phyloP scores from a whole-genome alignment of 2,113 vertebrate species.

The Atherinomorus stipes region DNA sequence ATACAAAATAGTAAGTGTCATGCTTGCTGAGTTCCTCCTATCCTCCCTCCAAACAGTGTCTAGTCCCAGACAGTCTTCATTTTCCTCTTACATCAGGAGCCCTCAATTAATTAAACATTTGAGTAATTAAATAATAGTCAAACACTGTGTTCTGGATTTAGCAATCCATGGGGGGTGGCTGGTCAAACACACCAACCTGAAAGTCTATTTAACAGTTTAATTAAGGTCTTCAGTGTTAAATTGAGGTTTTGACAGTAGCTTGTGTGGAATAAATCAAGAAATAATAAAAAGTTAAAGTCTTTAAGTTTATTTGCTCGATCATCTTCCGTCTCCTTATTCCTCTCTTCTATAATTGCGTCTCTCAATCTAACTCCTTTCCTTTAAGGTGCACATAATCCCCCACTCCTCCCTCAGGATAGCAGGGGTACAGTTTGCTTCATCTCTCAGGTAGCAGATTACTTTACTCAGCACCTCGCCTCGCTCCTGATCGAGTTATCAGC shows the following conservation, averaged over 20 bases:
- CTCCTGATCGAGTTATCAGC: slow-evolving; percentile 48
- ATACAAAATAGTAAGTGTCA: slow-evolving; percentile 8
- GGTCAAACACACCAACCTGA: slow-evolving; percentile 48
- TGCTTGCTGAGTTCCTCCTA: slow-evolving; percentile 4
- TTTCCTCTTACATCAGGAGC: slow-evolving; percentile 3
- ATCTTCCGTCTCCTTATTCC: not conserved
- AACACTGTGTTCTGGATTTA: slow-evolving; percentile 54
- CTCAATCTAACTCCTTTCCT: not conserved
- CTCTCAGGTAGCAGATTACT: slow-evolving; percentile 45
- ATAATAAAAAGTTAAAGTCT: not conserved
- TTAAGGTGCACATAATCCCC: not conserved
- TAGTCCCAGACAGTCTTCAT: slow-evolving; percentile 18
- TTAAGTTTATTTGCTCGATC: not conserved
- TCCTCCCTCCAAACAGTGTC: slow-evolving; percentile 19
- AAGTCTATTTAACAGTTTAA: slow-evolving; percentile 67
- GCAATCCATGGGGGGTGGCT: slow-evolving; percentile 35
- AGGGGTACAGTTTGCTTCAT: slow-evolving; percentile 7
- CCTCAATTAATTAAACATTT: slow-evolving; percentile 63
- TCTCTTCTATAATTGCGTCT: not conserved
- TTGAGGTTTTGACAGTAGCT: slow-evolving; percentile 34
- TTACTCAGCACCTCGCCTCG: slow-evolving; percentile 31
- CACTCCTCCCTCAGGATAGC: not conserved
- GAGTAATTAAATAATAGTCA: slow-evolving; percentile 65
- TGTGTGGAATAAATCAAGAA: slow-evolving; percentile 12
- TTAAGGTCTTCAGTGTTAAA: slow-evolving; percentile 57